These are phyloP conservation scores for Aplysia californica DNA, from an alignment of 1,140 invertebrate species.

Conservation along the genomic window DNA sequence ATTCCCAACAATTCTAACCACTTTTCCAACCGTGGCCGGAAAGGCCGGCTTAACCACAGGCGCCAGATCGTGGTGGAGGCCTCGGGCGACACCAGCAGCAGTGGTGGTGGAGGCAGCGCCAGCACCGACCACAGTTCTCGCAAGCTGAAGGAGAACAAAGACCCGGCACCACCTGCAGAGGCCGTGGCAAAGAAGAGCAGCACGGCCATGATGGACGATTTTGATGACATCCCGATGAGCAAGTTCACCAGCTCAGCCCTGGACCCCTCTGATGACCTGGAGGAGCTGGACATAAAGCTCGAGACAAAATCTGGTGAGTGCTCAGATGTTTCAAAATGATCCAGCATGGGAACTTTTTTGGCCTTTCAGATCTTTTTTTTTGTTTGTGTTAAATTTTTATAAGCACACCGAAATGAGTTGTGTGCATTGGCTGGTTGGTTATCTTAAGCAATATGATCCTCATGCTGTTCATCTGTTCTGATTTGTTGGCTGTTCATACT, in stretches of 20 bases:
- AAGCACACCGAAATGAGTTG: no score
- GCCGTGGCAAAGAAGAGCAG: background rate
- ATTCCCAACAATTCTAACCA: background rate
- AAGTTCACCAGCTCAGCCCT: constrained; percentile 1
- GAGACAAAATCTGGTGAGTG: background rate
- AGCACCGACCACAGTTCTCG: background rate
- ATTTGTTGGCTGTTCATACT: no score
- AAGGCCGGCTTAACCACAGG: constrained; percentile 3
- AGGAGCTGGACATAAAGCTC: constrained; percentile 7
- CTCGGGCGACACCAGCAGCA: constrained; percentile 11
- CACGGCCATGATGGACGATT: constrained; percentile 14
- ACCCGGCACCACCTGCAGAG: background rate
- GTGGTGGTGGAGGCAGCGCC: no score
- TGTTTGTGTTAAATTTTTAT: no score
- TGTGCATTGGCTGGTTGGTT: no score
- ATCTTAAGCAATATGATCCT: no score
- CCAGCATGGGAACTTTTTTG: no score
- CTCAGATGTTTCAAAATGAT: no score
- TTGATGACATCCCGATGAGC: constrained; percentile 2
- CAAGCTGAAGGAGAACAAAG: constrained; percentile 7
- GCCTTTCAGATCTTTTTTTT: no score
- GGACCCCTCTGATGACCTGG: background rate
- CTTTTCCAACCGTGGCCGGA: background rate
- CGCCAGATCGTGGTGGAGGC: constrained; percentile 20
- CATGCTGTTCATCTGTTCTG: no score